Conservation (phyloP, 2,888 invertebrate species). For the Acronicta leporina region DNA sequence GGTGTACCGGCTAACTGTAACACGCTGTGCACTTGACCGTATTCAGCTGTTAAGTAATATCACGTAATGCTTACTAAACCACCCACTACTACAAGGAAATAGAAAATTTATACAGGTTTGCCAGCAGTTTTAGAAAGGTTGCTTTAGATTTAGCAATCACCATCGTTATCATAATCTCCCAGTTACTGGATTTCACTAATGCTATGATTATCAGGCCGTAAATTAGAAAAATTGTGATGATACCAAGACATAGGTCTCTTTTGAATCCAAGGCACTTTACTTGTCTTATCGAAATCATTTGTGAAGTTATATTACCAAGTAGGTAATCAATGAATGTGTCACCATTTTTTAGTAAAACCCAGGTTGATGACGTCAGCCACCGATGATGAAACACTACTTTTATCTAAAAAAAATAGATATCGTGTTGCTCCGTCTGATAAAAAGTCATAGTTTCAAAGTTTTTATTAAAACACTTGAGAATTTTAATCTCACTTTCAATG, state of each 20-base stretch:
- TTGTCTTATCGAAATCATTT: no score
- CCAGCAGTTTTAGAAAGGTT: not conserved
- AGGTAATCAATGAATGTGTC: no score
- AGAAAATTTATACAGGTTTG: slow-evolving; percentile 17
- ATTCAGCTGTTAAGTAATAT: slow-evolving; percentile 6
- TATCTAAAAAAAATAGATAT: no score
- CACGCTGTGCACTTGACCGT: slow-evolving; percentile 22
- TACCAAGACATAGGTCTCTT: no score
- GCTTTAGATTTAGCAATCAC: not conserved
- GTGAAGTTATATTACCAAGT: no score
- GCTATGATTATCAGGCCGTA: not conserved
- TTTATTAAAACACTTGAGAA: not conserved
- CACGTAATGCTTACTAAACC: not conserved
- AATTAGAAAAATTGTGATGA: not conserved
- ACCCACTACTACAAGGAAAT: slow-evolving; percentile 11
- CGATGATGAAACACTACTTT: no score
- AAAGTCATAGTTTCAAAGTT: not conserved
- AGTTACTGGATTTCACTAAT: not conserved
- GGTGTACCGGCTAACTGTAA: not conserved
- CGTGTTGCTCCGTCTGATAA: no score
- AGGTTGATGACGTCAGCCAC: no score
- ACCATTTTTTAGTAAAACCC: no score
- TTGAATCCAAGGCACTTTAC: no score
- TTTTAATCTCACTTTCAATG: slow-evolving; percentile 2
- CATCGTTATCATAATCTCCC: not conserved